phyloP scores from a whole-genome alignment of 2,888 invertebrate species.

The Harmothoe impar region DNA sequence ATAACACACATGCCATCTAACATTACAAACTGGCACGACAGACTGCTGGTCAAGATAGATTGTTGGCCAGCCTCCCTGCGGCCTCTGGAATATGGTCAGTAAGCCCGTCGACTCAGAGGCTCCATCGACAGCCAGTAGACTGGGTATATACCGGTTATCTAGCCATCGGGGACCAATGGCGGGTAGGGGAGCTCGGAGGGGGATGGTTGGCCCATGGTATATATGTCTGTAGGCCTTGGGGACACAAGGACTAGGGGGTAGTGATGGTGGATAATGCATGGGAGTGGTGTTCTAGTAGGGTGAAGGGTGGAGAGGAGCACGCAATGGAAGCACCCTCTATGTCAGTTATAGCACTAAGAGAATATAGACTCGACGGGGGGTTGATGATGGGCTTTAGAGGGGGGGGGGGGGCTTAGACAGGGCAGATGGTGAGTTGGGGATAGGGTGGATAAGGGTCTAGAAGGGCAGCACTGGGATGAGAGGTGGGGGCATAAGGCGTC shows the following conservation, averaged over 20 bases:
- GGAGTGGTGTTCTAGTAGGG: background rate
- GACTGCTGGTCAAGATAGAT: background rate
- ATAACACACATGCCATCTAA: too few relatives aligned
- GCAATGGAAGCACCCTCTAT: background rate
- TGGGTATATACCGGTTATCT: too few relatives aligned
- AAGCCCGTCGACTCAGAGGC: background rate
- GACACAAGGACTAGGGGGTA: background rate
- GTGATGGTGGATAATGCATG: background rate
- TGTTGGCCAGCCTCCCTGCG: background rate
- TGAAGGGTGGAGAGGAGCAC: background rate
- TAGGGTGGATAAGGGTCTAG: background rate
- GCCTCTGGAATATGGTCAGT: background rate
- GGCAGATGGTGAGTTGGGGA: too few relatives aligned
- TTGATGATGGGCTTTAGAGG: too few relatives aligned
- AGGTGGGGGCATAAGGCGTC: slow-evolving; percentile 7
- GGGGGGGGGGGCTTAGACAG: too few relatives aligned
- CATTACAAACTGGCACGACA: background rate
- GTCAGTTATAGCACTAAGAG: too few relatives aligned
- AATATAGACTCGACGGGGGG: too few relatives aligned
- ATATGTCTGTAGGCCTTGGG: background rate
- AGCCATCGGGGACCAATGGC: background rate
- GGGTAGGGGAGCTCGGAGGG: too few relatives aligned
- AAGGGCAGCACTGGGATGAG: background rate
- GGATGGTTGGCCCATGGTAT: background rate
- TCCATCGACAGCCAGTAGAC: background rate